Percentiles rank a stretch among this genome's conserved stretches.
Evolutionary conservation across 2,113 vertebrate genomes (phyloP).

Genomic region (Chiloscyllium plagiosum): DNA sequence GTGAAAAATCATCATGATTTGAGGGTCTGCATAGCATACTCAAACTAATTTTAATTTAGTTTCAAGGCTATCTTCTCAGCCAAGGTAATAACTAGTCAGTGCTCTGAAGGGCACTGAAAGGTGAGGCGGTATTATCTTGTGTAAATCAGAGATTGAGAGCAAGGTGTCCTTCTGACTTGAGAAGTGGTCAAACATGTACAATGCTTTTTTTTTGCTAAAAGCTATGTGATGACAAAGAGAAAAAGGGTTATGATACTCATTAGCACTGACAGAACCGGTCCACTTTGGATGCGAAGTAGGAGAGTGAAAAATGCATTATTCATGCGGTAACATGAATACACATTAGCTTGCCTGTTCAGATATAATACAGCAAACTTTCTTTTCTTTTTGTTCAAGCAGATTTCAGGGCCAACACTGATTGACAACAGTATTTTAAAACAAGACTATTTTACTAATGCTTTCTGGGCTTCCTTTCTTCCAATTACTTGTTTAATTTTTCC

Average conservation of each 20-base stretch:
- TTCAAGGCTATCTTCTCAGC: background rate
- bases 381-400: background rate
- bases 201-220: background rate
- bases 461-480: background rate
- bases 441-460: background rate
- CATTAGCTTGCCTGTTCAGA: conserved; percentile 20
- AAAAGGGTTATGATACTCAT: conserved; percentile 16
- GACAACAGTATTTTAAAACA: background rate
- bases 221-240: background rate
- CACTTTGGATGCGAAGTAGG: background rate
- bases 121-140: background rate
- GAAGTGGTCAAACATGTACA: conserved; percentile 5
- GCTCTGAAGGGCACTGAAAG: background rate
- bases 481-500: background rate
- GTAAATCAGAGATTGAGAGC: background rate
- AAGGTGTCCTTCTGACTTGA: background rate
- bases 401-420: background rate
- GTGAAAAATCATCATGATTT: conserved; percentile 10
- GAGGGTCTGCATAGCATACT: background rate
- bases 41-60: conserved; percentile 20
- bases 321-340: background rate
- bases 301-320: background rate
- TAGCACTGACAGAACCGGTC: background rate
- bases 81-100: background rate
- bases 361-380: conserved; percentile 24